A percentile compares a stretch with the other conserved stretches of the same genome.
Evolutionary conservation across 2,888 invertebrate species (phyloP).

Genomic region (Cistogaster globosa): DNA sequence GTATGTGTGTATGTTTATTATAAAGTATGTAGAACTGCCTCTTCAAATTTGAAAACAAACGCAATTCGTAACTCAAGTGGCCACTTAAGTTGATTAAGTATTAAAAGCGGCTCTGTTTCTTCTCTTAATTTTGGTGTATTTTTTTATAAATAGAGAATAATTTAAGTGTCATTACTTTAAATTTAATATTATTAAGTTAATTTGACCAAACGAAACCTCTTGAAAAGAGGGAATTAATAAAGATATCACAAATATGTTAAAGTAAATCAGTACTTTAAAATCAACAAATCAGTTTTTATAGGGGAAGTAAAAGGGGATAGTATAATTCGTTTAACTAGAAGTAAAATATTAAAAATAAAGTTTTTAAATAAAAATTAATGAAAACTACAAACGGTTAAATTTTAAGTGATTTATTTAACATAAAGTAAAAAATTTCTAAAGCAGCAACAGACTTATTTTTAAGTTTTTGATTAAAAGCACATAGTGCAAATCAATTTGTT

Average conservation of each 20-base stretch:
- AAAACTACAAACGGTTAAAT: too few species aligned
- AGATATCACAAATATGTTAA: not conserved
- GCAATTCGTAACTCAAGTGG: constrained; percentile 59
- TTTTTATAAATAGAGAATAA: not conserved
- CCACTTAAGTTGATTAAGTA: constrained; percentile 62
- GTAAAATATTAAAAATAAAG: too few species aligned
- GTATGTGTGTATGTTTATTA: too few species aligned
- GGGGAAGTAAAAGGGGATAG: not conserved
- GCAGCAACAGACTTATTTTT: too few species aligned
- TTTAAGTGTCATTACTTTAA: constrained; percentile 54
- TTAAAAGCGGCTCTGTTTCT: constrained; percentile 60
- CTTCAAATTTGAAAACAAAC: too few species aligned
- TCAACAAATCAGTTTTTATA: not conserved
- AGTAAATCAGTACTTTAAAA: not conserved
- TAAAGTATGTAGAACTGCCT: too few species aligned
- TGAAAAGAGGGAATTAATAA: not conserved
- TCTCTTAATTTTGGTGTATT: not conserved
- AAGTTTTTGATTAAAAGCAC: too few species aligned
- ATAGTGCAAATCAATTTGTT: too few species aligned
- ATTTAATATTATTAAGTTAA: constrained; percentile 32
- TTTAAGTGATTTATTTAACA: too few species aligned
- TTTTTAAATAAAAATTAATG: too few species aligned
- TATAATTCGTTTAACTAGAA: not conserved
- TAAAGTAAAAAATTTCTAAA: too few species aligned
- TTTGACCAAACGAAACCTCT: constrained; percentile 4